These are phyloP conservation scores for Aphidius gifuensis DNA, from an alignment of 1,140 invertebrate genomes.

Conservation along the genomic window DNA sequence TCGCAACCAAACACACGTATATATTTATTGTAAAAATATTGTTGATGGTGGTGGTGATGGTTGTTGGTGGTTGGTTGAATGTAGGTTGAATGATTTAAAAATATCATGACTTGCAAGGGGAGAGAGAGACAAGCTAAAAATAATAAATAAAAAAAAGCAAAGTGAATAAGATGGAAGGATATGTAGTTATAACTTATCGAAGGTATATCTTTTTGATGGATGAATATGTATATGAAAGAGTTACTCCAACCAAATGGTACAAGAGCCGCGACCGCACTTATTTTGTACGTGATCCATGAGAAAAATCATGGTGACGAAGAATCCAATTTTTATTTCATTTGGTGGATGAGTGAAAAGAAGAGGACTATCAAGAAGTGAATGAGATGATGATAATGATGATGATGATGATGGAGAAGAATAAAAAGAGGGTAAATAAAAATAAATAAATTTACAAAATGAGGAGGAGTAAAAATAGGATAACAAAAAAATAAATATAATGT, in stretches of 20 bases:
- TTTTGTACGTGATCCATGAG: slow-evolving; percentile 20
- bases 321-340: slow-evolving; percentile 3
- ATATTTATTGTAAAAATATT: slow-evolving; percentile 7
- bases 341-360: too few relatives aligned
- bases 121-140: neutral
- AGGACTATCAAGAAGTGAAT: too few relatives aligned
- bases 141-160: neutral
- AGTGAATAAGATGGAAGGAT: neutral
- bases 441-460: neutral
- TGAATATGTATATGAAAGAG: neutral
- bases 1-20: slow-evolving; percentile 13
- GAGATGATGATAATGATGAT: too few relatives aligned
- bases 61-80: too few relatives aligned
- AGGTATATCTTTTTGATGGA: neutral
- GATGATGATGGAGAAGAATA: too few relatives aligned
- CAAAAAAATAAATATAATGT: too few relatives aligned
- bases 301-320: slow-evolving; percentile 5
- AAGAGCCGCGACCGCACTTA: slow-evolving; percentile 15
- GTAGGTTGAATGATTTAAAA: too few relatives aligned
- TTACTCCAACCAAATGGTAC: slow-evolving; percentile 2
- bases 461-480: too few relatives aligned
- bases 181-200: slow-evolving; percentile 12
- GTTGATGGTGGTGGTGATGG: slow-evolving; percentile 6
- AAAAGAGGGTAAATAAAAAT: too few relatives aligned
- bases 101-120: neutral